These are phyloP conservation scores for Rhineura floridana DNA, from an alignment of 2,113 vertebrate genomes.

Conservation along the genomic window DNA sequence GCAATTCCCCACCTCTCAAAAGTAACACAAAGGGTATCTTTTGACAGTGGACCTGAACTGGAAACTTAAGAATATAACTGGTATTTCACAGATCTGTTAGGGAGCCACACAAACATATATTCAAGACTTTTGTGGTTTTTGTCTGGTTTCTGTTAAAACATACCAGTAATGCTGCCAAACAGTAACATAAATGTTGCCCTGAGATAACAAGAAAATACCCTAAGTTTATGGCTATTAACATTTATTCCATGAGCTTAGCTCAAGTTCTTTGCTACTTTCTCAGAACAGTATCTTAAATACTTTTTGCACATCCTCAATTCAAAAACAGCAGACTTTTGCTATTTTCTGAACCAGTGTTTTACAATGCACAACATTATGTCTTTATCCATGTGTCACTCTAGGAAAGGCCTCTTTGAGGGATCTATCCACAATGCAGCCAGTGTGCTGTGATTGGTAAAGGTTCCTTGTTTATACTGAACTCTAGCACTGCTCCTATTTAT, in stretches of 20 bases:
- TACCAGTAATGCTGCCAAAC: not conserved
- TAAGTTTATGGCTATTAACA: not conserved
- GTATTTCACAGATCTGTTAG: not conserved
- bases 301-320: conserved; percentile 44
- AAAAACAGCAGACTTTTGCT: conserved; percentile 47
- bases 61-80: not conserved
- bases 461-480: conserved; percentile 55
- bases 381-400: conserved; percentile 34
- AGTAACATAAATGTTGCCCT: not conserved
- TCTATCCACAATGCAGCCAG: conserved; percentile 32
- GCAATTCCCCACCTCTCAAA: not conserved
- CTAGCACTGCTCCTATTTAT: conserved; percentile 43
- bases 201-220: not conserved
- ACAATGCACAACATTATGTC: conserved; percentile 38
- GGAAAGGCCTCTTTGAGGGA: conserved; percentile 46
- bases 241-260: conserved; percentile 43
- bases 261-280: conserved; percentile 47
- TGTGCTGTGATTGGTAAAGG: conserved; percentile 50
- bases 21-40: not conserved
- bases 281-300: conserved; percentile 47
- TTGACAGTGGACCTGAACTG: not conserved
- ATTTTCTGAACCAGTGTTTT: conserved; percentile 56
- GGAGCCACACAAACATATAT: not conserved
- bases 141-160: not conserved
- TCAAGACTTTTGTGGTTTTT: no score